Base-by-base conservation (phyloP, 2,797 vertebrate species). In the Pseudochirops corinnae region DNA sequence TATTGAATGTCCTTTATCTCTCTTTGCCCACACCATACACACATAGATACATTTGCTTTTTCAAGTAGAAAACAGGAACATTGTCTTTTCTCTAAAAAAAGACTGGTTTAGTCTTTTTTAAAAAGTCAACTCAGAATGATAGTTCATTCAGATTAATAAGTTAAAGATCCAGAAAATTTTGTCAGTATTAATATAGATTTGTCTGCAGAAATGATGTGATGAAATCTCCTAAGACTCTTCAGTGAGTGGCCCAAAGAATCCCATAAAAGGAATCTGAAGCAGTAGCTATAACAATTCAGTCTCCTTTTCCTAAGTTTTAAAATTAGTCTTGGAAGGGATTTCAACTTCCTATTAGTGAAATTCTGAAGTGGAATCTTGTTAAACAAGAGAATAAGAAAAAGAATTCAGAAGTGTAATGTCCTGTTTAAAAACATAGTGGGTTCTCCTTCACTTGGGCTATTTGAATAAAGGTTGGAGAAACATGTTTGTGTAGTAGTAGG, bases 41-140 rank as follows among this genome's bases (percentile, higher is more conserved):
- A 56, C 18, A 18, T 56, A 21, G 3, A 56, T 31, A 33, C 1
- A 67, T 5, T 67, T 67, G 62, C 4, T 67, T 67, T 67, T 91
- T 58, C 39, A 93, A 60, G 5, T 82, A 92, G 3, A 96, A 53
- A 10, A 92, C 31, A 92, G 90, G 9, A 16, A 87, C 92, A 92
- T 90, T 87, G 3, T 5, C 18, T 56, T 92, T 92, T 93, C 31
- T 94, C 92, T 93, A 74, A 90, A 7, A 82, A 91, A 60, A 90
- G 58, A 56, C 55, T 55, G 13, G 90, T 90, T 24, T 0, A 55
- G 1, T 6, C 5, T 91, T 57, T 52, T 21, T 92, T 90, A 12
- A 62, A 92, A 97, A 93, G 52, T 55, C 93, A 67, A 60, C 92
- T 67, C 14, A 50, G 91, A 95, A 87, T 0, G 4, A 62, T 74